phyloP scores from a whole-genome alignment of 2,888 invertebrate genomes.

The Eilema griseolum region DNA sequence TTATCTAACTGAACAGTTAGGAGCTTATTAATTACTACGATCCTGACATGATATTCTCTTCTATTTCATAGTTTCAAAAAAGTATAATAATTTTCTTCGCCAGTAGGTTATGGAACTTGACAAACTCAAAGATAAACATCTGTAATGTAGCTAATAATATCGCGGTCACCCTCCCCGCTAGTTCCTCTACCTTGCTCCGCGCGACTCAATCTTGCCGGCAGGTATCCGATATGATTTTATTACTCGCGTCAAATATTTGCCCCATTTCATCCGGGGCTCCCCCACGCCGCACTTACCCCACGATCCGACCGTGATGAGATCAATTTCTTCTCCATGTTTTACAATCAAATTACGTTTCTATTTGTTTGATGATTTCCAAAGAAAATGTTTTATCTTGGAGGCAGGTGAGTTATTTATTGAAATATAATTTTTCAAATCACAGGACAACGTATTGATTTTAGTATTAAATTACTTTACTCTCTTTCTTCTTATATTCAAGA shows the following conservation, averaged over 20 bases:
- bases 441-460: background rate
- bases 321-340: slow-evolving; percentile 31
- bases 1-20: too few species aligned
- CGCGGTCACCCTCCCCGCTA: slow-evolving; percentile 14
- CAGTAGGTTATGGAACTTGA: too few species aligned
- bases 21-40: background rate
- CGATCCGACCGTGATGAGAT: slow-evolving; percentile 25
- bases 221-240: slow-evolving; percentile 76
- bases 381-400: slow-evolving; percentile 11
- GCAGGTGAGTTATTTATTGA: slow-evolving; percentile 5
- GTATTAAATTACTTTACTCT: too few species aligned
- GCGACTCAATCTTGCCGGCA: slow-evolving; percentile 50
- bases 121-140: background rate
- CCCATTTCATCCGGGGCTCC: slow-evolving; percentile 41
- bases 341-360: slow-evolving; percentile 44
- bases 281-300: slow-evolving; percentile 16
- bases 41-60: background rate
- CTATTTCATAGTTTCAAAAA: background rate
- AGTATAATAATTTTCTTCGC: too few species aligned
- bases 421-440: background rate
- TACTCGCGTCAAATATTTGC: slow-evolving; percentile 73
- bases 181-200: slow-evolving; percentile 7
- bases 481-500: too few species aligned
- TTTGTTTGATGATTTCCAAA: slow-evolving; percentile 45
- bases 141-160: background rate